phyloP scores from a whole-genome alignment of 2,797 vertebrate species.

The Typhlichthys eigenmanni region DNA sequence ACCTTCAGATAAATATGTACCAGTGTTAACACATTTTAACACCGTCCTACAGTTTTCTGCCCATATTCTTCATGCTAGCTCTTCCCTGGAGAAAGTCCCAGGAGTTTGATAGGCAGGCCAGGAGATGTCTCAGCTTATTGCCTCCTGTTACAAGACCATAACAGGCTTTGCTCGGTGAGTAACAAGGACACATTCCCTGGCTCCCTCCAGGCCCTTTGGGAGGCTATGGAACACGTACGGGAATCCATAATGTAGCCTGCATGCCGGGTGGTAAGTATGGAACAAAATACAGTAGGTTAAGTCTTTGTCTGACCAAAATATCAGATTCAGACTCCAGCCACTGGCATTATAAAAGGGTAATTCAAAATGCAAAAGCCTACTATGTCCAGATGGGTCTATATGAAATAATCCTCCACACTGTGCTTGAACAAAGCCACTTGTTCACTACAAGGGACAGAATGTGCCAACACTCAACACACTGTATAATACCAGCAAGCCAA shows the following conservation, averaged over 20 bases:
- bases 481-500: constrained; percentile 22
- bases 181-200: constrained; percentile 71
- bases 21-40: constrained; percentile 23
- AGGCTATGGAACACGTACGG: constrained; percentile 51
- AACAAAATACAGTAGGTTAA: constrained; percentile 18
- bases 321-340: neutral
- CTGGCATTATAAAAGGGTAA: constrained; percentile 7
- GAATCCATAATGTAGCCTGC: constrained; percentile 43
- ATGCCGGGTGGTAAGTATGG: constrained; percentile 12
- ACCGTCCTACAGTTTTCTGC: constrained; percentile 20
- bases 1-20: constrained; percentile 12
- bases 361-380: constrained; percentile 3
- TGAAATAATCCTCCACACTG: constrained; percentile 8
- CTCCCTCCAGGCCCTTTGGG: constrained; percentile 49
- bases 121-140: constrained; percentile 50
- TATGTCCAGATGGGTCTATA: constrained; percentile 4
- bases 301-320: neutral
- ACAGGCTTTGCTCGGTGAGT: constrained; percentile 56
- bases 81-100: constrained; percentile 41
- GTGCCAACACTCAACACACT: constrained; percentile 13
- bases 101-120: constrained; percentile 43
- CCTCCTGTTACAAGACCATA: constrained; percentile 66
- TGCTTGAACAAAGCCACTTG: constrained; percentile 22
- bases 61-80: constrained; percentile 25
- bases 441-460: constrained; percentile 11